Evolutionary conservation across 1,140 invertebrate species (phyloP).

Genomic region (Agrypnia vestita): DNA sequence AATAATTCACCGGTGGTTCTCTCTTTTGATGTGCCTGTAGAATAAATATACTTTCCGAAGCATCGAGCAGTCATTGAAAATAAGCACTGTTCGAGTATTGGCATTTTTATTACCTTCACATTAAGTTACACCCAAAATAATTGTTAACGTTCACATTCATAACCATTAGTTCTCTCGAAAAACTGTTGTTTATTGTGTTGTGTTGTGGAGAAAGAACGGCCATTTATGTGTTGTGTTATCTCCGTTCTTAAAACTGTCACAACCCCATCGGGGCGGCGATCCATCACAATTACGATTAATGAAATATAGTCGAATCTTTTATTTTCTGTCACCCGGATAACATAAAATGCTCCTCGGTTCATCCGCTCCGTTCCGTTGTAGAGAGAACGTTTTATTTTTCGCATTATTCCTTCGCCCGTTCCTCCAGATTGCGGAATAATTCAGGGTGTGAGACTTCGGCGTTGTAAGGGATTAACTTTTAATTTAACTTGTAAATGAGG

Average conservation of each 20-base stretch:
- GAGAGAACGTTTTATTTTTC: conserved; percentile 20
- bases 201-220: neutral
- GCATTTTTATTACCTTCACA: too few relatives aligned
- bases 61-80: too few relatives aligned
- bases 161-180: neutral
- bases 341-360: conserved; percentile 20
- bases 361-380: neutral
- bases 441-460: conserved; percentile 56
- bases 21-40: too few relatives aligned
- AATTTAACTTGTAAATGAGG: conserved; percentile 50
- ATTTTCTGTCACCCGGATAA: conserved; percentile 54
- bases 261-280: conserved; percentile 48
- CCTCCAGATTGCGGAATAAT: conserved; percentile 15
- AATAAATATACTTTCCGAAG: too few relatives aligned
- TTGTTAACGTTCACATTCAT: too few relatives aligned
- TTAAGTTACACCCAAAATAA: too few relatives aligned
- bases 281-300: conserved; percentile 61
- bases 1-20: too few relatives aligned
- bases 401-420: neutral
- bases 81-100: too few relatives aligned
- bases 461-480: conserved; percentile 58
- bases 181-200: conserved; percentile 1
- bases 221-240: conserved; percentile 18
- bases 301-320: conserved; percentile 57
- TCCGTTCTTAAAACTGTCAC: conserved; percentile 54